Percentiles rank a stretch among this genome's conserved stretches.
phyloP scores from a whole-genome alignment of 2,113 vertebrate genomes.

The Ochotona curzoniae region DNA sequence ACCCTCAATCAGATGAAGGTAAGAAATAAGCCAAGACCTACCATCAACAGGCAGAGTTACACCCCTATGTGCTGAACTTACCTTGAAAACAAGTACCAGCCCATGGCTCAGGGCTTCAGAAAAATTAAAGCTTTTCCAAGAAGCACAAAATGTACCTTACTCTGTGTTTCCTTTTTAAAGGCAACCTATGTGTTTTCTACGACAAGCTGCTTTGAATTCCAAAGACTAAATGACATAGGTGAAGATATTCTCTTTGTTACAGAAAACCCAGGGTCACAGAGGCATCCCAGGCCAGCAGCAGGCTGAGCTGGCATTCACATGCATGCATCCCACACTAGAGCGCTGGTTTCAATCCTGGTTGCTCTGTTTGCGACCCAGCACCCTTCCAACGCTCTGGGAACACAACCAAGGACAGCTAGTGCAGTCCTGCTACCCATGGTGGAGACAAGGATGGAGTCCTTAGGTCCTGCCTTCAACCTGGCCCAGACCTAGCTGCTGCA shows the following conservation, averaged over 20 bases:
- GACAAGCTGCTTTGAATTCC: slow-evolving; percentile 40
- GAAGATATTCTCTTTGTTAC: background rate
- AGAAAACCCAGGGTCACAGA: slow-evolving; percentile 6
- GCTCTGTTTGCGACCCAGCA: too few relatives aligned
- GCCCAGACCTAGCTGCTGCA: too few relatives aligned
- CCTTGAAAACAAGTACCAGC: background rate
- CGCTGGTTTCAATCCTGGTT: too few relatives aligned
- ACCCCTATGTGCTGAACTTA: background rate
- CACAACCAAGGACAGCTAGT: too few relatives aligned
- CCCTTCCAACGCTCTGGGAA: too few relatives aligned
- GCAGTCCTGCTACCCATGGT: too few relatives aligned
- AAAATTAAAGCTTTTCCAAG: background rate
- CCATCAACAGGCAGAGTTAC: background rate
- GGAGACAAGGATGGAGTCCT: too few relatives aligned
- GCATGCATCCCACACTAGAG: too few relatives aligned
- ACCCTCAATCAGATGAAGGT: background rate
- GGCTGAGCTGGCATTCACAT: too few relatives aligned
- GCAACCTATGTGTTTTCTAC: background rate
- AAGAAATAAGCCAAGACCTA: background rate
- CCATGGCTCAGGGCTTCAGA: background rate
- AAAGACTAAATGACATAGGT: slow-evolving; percentile 33
- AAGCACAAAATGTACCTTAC: background rate
- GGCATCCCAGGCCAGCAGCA: too few relatives aligned
- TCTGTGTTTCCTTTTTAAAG: background rate
- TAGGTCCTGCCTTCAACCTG: too few relatives aligned